phyloP scores from a whole-genome alignment of 2,888 invertebrate species.

The Acleris literana region DNA sequence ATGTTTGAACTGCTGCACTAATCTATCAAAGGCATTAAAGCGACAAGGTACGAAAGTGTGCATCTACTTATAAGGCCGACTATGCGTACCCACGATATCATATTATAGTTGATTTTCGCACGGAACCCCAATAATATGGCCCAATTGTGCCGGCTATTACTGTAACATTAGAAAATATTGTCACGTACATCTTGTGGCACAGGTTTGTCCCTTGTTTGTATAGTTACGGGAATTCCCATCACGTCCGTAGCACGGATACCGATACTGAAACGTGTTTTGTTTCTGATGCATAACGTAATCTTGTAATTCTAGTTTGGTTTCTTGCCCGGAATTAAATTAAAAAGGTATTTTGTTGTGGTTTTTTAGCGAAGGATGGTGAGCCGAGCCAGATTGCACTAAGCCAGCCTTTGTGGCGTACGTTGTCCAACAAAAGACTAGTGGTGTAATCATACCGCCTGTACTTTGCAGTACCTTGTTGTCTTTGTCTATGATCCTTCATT shows the following conservation, averaged over 20 bases:
- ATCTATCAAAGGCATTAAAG: too few relatives aligned
- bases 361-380: slow-evolving; percentile 24
- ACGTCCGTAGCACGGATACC: slow-evolving; percentile 60
- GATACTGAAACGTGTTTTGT: slow-evolving; percentile 58
- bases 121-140: not conserved
- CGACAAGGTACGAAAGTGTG: too few relatives aligned
- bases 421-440: not conserved
- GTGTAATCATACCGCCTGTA: too few relatives aligned
- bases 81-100: too few relatives aligned
- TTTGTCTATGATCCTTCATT: too few relatives aligned
- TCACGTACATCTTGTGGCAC: slow-evolving; percentile 57
- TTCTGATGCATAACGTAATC: slow-evolving; percentile 49
- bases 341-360: slow-evolving; percentile 17
- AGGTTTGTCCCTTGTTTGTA: slow-evolving; percentile 57
- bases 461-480: too few relatives aligned
- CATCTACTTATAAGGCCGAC: too few relatives aligned
- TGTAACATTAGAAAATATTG: slow-evolving; percentile 50
- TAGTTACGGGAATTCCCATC: slow-evolving; percentile 53
- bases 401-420: slow-evolving; percentile 29
- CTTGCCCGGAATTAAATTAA: slow-evolving; percentile 31
- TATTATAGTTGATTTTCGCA: too few relatives aligned
- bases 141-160: not conserved
- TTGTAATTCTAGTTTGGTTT: slow-evolving; percentile 39
- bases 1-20: too few relatives aligned
- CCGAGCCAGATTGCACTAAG: slow-evolving; percentile 29